These are phyloP conservation scores for Thamnophis sirtalis DNA, from an alignment of 2,113 vertebrate species.

Conservation along the genomic window DNA sequence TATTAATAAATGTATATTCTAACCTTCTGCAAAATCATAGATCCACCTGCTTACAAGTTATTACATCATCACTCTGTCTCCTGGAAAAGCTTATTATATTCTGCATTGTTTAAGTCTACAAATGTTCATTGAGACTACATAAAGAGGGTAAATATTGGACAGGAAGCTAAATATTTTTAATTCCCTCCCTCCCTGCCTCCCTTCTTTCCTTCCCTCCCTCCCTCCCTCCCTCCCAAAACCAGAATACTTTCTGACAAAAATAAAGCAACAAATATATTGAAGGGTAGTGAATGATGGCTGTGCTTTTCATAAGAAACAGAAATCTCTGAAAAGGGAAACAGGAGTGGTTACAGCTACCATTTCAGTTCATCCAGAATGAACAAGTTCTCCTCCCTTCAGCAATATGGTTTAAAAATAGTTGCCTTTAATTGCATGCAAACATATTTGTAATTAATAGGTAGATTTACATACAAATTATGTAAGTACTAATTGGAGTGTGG, in stretches of 20 bases:
- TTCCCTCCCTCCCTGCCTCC: not conserved
- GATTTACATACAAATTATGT: not conserved
- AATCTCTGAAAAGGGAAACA: not conserved
- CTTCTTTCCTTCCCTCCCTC: not conserved
- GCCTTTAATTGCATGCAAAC: not conserved
- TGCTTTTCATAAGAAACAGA: not conserved
- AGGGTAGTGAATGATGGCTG: not conserved
- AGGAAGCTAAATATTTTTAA: not conserved
- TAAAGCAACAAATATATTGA: not conserved
- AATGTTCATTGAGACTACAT: not conserved
- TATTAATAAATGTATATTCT: not conserved
- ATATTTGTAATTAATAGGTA: conserved; percentile 7
- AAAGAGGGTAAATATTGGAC: not conserved
- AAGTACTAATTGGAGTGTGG: not conserved
- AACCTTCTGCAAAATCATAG: not conserved
- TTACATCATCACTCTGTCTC: not conserved
- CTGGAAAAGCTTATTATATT: not conserved
- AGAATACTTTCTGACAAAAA: not conserved
- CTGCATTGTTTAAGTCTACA: not conserved
- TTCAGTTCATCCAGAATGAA: not conserved
- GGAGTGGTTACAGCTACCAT: not conserved
- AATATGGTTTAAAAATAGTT: not conserved
- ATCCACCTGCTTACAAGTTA: not conserved
- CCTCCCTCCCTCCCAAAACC: not conserved
- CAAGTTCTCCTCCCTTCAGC: not conserved